Evolutionary conservation across 2,113 vertebrate genomes (phyloP), one percentile per base, ranked within the genome.

Genomic region (Spheniscus mendiculus): DNA sequence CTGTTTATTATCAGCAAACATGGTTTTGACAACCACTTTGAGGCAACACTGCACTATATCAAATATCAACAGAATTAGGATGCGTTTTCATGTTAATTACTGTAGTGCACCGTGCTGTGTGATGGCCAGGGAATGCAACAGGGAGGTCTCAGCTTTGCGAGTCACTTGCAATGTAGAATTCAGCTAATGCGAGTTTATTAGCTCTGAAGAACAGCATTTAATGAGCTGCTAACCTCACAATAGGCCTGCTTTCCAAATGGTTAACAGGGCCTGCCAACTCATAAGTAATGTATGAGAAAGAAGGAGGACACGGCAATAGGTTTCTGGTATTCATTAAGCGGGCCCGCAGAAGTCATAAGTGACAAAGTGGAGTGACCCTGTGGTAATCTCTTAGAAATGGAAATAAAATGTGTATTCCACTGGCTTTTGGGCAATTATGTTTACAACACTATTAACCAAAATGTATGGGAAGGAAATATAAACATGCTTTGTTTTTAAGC

Each of bases 21-120:
- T 22, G 92, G 44, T 50, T 97, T 86, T 96, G 55, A 89, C 90
- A 93, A 47, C 70, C 72, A 89, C 86, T 92, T 89, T 81, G 90
- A 74, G 77, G 47, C 52, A 82, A 50, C 78, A 5, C 30, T 59
- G 56, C 85, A 58, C 76, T 95, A 7, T 93, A 91, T 95, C 89
- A 93, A 92, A 55, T 88, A 97, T 90, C 62, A 90, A 72, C 90
- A 89, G 93, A 97, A 93, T 92, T 87, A 89, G 77, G 74, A 55
- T 78, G 92, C 7, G 2, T 91, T 94, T 91, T 61, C 50, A 20
- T 82, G 73, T 65, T 87, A 94, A 91, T 95, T 96, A 80, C 77
- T 91, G 81, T n/a, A 69, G 70, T 38, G 65, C 83, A 72, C 27
- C 3, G 5, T 92, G 93, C 87, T 79, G 73, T 38, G 73, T n/a